A percentile compares a stretch with the other conserved stretches of the same genome.
Conservation (phyloP, 1,140 invertebrate genomes). For the Halesus radiatus region DNA sequence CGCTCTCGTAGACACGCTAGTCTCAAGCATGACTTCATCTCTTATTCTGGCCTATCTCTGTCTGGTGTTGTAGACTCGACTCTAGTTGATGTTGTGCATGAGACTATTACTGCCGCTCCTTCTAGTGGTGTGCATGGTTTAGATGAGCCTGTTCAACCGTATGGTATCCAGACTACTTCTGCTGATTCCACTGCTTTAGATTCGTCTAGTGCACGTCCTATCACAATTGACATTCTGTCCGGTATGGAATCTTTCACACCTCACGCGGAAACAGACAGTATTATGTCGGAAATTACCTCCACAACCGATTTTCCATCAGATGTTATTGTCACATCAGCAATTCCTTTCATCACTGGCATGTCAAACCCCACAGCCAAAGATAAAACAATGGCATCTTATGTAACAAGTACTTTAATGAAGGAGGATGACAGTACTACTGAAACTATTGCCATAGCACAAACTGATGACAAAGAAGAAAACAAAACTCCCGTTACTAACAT, state of each 20-base stretch:
- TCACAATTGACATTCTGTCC: background rate
- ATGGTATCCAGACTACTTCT: conserved; percentile 7
- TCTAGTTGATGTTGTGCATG: conserved; percentile 68
- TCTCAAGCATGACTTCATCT: conserved; percentile 72
- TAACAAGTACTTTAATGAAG: background rate
- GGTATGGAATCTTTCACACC: background rate
- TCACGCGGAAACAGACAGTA: no score
- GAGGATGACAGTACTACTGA: background rate
- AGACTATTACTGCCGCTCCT: conserved; percentile 59
- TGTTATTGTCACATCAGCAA: background rate
- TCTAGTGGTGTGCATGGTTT: conserved; percentile 47
- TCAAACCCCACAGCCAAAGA: background rate
- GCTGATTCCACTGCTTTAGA: conserved; percentile 19
- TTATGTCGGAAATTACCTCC: no score
- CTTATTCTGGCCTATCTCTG: conserved; percentile 63
- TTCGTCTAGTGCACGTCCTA: conserved; percentile 21
- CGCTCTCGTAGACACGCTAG: conserved; percentile 76
- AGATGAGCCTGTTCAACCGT: conserved; percentile 10
- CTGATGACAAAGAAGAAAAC: background rate
- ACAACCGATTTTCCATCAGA: no score
- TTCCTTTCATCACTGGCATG: background rate
- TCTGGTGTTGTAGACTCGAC: conserved; percentile 64
- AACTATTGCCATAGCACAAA: background rate
- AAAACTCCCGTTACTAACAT: background rate
- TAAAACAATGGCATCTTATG: background rate